phyloP scores from a whole-genome alignment of 2,797 vertebrate species.

The Hoplostethus atlanticus region DNA sequence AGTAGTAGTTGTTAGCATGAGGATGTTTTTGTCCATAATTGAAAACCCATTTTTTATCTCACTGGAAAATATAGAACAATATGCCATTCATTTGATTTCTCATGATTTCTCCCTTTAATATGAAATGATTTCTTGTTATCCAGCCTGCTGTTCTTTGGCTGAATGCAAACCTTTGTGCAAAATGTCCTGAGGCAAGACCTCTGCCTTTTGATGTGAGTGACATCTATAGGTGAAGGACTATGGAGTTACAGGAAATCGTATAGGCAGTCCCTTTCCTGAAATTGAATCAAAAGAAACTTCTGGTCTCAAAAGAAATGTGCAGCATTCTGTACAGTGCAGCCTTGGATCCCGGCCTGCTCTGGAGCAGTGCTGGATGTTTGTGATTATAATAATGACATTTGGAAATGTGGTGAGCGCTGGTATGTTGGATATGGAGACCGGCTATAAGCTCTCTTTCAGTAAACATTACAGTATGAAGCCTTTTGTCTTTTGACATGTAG shows the following conservation, averaged over 20 bases:
- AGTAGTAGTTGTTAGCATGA: too few species aligned
- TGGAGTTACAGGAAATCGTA: not conserved
- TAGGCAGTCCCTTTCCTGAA: not conserved
- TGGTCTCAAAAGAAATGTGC: not conserved
- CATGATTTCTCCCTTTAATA: too few species aligned
- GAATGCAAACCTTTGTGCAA: not conserved
- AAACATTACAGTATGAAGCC: conserved; percentile 11
- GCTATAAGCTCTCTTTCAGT: conserved; percentile 6
- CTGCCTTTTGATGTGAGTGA: not conserved
- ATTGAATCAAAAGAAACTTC: conserved; percentile 1
- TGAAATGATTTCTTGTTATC: too few species aligned
- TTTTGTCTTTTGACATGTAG: conserved; percentile 17
- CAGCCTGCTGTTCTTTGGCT: not conserved
- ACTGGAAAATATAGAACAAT: too few species aligned
- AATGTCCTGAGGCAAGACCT: not conserved
- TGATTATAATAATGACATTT: conserved; percentile 45
- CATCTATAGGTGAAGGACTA: not conserved
- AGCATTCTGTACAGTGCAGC: not conserved
- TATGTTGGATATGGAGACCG: conserved; percentile 32
- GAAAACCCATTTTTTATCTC: too few species aligned
- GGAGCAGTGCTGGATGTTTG: conserved; percentile 20
- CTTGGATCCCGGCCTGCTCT: conserved; percentile 8
- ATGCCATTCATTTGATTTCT: too few species aligned
- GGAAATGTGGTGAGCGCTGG: conserved; percentile 32
- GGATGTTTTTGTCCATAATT: too few species aligned